These are phyloP conservation scores for Scolopax rusticola DNA, from an alignment of 2,797 vertebrate species.

Conservation along the genomic window DNA sequence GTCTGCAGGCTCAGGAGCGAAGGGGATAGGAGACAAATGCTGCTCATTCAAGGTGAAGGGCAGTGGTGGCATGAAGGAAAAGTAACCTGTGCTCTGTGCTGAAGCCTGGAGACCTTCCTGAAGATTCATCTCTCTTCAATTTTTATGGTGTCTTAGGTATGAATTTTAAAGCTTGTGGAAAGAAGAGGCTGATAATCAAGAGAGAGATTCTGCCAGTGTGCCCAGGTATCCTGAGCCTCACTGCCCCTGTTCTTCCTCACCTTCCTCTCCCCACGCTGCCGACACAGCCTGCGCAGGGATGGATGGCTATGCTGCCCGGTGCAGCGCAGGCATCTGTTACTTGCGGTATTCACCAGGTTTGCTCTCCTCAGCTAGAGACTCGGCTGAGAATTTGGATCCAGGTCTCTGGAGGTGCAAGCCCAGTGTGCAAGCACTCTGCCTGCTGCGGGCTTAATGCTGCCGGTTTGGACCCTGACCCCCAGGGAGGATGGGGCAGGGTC, in stretches of 20 bases:
- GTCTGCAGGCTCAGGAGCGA: neutral
- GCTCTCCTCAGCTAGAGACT: neutral
- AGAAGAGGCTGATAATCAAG: neutral
- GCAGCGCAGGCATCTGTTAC: neutral
- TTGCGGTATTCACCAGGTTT: neutral
- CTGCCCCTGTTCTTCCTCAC: neutral
- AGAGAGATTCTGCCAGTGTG: neutral
- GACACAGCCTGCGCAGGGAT: neutral
- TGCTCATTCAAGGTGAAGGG: slow-evolving; percentile 16
- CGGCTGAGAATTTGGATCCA: neutral
- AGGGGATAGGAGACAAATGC: neutral
- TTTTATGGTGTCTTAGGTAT: neutral
- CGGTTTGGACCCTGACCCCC: neutral
- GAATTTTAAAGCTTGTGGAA: slow-evolving; percentile 9
- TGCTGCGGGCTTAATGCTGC: neutral
- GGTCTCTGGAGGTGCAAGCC: neutral
- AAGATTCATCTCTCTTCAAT: neutral
- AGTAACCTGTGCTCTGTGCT: neutral
- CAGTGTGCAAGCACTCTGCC: neutral
- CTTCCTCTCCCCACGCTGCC: neutral
- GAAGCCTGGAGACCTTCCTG: neutral
- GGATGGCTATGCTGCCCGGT: neutral
- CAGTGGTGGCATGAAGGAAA: neutral
- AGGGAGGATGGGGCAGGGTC: neutral
- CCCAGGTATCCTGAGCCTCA: neutral